Conservation (phyloP, 2,888 invertebrate species). For the Apamea epomidion region DNA sequence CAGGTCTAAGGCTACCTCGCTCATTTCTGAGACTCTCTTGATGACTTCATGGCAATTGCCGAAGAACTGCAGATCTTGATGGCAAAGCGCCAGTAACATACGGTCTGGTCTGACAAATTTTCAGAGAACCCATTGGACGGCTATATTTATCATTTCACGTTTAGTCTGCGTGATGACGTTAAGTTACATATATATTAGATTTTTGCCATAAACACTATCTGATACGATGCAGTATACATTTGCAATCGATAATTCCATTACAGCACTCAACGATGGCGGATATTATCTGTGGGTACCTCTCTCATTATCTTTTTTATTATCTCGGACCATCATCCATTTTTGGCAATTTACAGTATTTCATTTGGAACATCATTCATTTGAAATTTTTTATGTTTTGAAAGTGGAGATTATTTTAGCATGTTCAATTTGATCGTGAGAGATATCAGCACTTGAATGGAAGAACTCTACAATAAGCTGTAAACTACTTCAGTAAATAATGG, state of each 20-base stretch:
- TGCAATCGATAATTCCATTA: constrained; percentile 55
- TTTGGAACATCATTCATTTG: constrained; percentile 10
- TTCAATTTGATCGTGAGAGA: not conserved
- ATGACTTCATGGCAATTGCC: constrained; percentile 58
- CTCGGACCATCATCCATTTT: constrained; percentile 5
- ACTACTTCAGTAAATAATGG: constrained; percentile 22
- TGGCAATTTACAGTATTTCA: not conserved
- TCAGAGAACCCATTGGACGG: constrained; percentile 52
- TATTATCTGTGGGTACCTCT: constrained; percentile 25
- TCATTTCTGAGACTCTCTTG: constrained; percentile 37
- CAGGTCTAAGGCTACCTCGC: constrained; percentile 35
- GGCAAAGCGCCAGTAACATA: constrained; percentile 61
- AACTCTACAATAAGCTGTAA: not conserved
- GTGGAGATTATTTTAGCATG: not conserved
- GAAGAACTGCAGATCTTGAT: constrained; percentile 47
- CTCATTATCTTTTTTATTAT: constrained; percentile 35
- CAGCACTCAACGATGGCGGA: constrained; percentile 21
- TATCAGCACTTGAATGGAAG: not conserved
- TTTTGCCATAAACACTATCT: constrained; percentile 47
- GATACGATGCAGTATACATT: constrained; percentile 47
- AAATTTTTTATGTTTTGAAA: not conserved
- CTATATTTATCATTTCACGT: constrained; percentile 61
- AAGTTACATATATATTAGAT: constrained; percentile 41
- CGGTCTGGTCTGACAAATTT: constrained; percentile 55
- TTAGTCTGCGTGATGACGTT: constrained; percentile 45